Evolutionary conservation across 1,140 invertebrate species (phyloP).

Genomic region (Galendromus occidentalis): DNA sequence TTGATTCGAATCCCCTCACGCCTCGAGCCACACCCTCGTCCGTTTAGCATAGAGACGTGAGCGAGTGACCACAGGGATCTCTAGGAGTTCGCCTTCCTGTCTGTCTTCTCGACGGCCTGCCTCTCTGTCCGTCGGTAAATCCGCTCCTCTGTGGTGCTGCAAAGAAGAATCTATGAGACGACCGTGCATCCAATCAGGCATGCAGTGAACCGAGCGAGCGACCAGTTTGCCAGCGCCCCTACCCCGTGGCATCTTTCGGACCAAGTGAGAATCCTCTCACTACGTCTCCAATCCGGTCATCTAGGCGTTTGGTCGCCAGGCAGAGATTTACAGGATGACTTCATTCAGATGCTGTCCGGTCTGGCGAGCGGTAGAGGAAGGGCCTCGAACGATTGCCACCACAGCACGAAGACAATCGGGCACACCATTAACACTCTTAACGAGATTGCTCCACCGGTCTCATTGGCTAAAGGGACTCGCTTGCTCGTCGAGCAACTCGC

Average conservation of each 20-base stretch:
- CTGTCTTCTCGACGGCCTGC: too few species aligned
- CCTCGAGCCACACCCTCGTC: too few species aligned
- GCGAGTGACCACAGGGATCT: too few species aligned
- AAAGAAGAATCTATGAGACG: constrained; percentile 11
- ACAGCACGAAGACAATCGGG: neutral
- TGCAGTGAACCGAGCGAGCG: neutral
- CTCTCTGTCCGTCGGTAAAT: too few species aligned
- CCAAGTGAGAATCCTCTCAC: too few species aligned
- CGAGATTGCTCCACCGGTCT: neutral
- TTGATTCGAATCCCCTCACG: too few species aligned
- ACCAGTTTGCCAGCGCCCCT: too few species aligned
- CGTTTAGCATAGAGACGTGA: too few species aligned
- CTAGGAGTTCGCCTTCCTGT: too few species aligned
- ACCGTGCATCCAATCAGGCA: constrained; percentile 8
- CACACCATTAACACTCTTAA: constrained; percentile 9
- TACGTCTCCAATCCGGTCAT: neutral
- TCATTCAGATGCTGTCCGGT: neutral
- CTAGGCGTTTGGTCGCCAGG: neutral
- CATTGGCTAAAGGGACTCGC: too few species aligned
- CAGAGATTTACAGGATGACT: constrained; percentile 10
- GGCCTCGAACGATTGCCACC: neutral
- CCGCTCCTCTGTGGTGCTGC: neutral
- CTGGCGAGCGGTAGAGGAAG: neutral
- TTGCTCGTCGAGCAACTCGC: too few species aligned
- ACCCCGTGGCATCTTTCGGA: too few species aligned